Base-by-base conservation (phyloP, 2,888 invertebrate species). In the Petrophora chlorosata region DNA sequence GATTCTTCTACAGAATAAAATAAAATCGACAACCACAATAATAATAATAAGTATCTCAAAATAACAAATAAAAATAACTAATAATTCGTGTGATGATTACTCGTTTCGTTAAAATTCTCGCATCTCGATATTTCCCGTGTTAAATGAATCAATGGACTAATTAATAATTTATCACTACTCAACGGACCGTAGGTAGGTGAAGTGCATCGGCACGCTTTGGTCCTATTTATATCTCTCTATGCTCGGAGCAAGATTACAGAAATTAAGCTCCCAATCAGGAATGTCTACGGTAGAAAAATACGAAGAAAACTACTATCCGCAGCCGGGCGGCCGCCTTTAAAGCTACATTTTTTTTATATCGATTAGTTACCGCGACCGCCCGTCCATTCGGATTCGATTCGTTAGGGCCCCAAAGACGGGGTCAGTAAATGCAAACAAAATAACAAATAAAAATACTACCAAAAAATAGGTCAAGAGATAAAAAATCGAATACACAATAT, bases 361-460 rank as follows among this genome's bases (percentile, higher is more conserved):
- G 43, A 56, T 42, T 58, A 60, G 56, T 47, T 16, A 35, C 38
- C 34, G 51, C 45, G 48, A 30, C 51, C 55, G 50, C 49, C 47
- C 52, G 52, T 35, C 30, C 32, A 5, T 5, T 33, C 52, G 36
- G 50, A 38, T 46, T 56, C 54, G 34, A 53, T 47, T 56, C 52
- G 47, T 49, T 32, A 17, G 26, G 43, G 38, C 53, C 39, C 47
- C 41, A 13, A 16, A 30, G 23, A 15, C 42, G 44, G 44, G 72
- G 70, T 73, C 70, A 63, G 70, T 85, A 87, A 87, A 88, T 85
- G 87, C 88, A 76, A 68, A 69, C 70, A 73, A 63, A 63, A 71
- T 65, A 53, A 52, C 61, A 71, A 71, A 74, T 71, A 4, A 59
- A 41, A 41, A 41, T 9, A 68, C 69, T 78, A 70, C 59, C 79